phyloP scores from a whole-genome alignment of 2,888 invertebrate species.

The Drosophila merina region DNA sequence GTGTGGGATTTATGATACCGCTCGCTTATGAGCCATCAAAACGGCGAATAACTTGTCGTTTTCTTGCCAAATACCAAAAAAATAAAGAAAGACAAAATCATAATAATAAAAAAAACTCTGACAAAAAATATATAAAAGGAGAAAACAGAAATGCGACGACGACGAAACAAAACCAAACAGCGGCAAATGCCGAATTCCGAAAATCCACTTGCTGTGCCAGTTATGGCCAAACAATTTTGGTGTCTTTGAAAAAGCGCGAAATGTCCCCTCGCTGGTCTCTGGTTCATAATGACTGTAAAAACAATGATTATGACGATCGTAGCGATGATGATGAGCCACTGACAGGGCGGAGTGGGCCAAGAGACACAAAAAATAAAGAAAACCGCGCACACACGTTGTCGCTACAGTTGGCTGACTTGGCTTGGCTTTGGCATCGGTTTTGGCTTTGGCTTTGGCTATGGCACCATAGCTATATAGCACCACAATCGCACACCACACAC shows the following conservation, averaged over 20 bases:
- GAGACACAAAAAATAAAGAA: constrained; percentile 12
- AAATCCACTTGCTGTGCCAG: constrained; percentile 62
- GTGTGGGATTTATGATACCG: constrained; percentile 19
- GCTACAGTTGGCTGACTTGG: constrained; percentile 11
- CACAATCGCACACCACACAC: constrained; percentile 15
- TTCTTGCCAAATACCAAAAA: constrained; percentile 65
- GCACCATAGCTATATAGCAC: constrained; percentile 8
- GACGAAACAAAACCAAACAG: constrained; percentile 55
- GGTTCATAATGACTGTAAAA: constrained; percentile 5
- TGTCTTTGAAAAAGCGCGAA: constrained; percentile 64
- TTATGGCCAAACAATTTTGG: constrained; percentile 67
- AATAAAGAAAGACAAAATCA: constrained; percentile 5
- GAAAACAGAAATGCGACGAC: constrained; percentile 53
- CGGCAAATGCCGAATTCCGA: constrained; percentile 33
- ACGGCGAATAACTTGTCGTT: constrained; percentile 67
- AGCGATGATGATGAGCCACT: constrained; percentile 15
- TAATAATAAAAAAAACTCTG: constrained; percentile 1
- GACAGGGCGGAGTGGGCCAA: constrained; percentile 31
- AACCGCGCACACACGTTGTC: constrained; percentile 32
- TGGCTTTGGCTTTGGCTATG: constrained; percentile 6
- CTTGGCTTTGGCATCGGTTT: not conserved
- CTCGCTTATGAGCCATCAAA: constrained; percentile 50
- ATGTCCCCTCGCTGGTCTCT: constrained; percentile 43
- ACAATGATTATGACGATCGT: constrained; percentile 18
- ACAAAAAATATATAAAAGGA: constrained; percentile 21